Conservation (phyloP, 2,888 invertebrate species). For the Furcula furcula region DNA sequence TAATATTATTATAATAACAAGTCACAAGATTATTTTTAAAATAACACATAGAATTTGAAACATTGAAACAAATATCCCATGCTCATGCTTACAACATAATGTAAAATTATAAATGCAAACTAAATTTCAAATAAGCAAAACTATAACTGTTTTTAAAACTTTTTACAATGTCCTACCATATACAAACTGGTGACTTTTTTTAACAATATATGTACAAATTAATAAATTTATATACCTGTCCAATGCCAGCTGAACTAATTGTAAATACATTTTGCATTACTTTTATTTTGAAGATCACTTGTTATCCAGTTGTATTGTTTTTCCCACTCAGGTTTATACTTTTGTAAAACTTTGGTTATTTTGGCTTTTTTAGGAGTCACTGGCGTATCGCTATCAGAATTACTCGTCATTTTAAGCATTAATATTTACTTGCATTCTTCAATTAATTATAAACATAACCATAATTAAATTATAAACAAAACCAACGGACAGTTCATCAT, state of each 20-base stretch:
- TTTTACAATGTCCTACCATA: not conserved
- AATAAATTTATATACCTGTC: conserved; percentile 2
- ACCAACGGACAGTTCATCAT: conserved; percentile 5
- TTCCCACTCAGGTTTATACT: conserved; percentile 8
- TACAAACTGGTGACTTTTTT: conserved; percentile 1
- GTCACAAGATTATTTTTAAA: too few relatives aligned
- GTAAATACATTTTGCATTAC: conserved; percentile 7
- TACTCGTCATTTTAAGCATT: conserved; percentile 4
- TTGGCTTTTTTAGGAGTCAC: conserved; percentile 5
- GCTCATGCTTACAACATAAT: too few relatives aligned
- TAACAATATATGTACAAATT: not conserved
- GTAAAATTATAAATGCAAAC: too few relatives aligned
- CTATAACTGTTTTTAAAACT: too few relatives aligned
- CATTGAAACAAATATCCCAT: too few relatives aligned
- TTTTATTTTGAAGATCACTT: conserved; percentile 5
- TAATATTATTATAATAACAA: too few relatives aligned
- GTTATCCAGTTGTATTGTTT: conserved; percentile 8
- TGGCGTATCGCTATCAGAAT: conserved; percentile 4
- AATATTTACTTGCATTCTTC: conserved; percentile 4
- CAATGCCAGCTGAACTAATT: conserved; percentile 4
- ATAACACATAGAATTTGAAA: too few relatives aligned
- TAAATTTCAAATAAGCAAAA: too few relatives aligned
- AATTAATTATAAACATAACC: too few relatives aligned
- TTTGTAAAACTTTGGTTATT: conserved; percentile 5
- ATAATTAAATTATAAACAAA: conserved; percentile 4